These are phyloP conservation scores for Cotesia vestalis DNA, from an alignment of 1,140 invertebrate genomes.

Conservation along the genomic window DNA sequence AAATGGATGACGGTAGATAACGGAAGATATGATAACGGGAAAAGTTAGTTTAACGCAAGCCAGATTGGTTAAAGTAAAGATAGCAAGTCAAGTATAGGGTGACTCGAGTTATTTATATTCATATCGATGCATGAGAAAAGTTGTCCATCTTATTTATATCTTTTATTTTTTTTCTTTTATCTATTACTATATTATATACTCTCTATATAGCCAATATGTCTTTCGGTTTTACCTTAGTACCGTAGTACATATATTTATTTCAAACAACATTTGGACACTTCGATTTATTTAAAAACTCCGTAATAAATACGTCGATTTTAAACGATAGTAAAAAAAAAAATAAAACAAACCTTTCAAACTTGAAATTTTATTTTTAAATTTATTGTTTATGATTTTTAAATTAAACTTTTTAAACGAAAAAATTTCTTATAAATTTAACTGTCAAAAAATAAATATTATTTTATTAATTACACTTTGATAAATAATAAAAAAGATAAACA, in stretches of 20 bases:
- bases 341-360: no score
- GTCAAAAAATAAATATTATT: no score
- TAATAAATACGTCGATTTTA: no score
- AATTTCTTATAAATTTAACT: no score
- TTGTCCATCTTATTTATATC: conserved; percentile 44
- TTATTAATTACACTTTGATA: no score
- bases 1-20: neutral
- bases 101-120: conserved; percentile 51
- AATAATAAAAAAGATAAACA: neutral
- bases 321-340: conserved; percentile 56
- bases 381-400: no score
- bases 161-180: conserved; percentile 16
- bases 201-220: neutral
- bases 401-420: no score
- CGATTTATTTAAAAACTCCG: neutral
- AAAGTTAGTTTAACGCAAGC: conserved; percentile 4
- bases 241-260: neutral
- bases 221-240: neutral
- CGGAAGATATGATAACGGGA: neutral
- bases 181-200: conserved; percentile 1
- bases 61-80: neutral
- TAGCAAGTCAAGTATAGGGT: conserved; percentile 3
- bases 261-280: neutral
- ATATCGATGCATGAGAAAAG: conserved; percentile 55
- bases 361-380: no score